Conservation (phyloP, 2,797 vertebrate genomes). For the Myoxocephalus aenaeus region DNA sequence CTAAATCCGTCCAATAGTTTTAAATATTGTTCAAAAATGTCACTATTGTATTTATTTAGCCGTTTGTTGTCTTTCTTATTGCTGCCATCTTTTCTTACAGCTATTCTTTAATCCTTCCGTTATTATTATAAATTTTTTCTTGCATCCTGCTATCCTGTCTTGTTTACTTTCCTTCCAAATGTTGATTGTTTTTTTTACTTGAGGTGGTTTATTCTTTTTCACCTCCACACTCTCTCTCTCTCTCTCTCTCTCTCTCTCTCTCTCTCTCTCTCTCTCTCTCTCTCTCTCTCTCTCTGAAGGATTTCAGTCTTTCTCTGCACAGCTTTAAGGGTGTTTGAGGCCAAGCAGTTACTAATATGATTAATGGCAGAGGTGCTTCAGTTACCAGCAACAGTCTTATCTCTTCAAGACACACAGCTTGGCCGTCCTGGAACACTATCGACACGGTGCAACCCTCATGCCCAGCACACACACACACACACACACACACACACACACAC, state of each 20-base stretch:
- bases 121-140: neutral
- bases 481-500: constrained; percentile 33
- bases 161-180: neutral
- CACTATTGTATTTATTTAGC: neutral
- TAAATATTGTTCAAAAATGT: neutral
- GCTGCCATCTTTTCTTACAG: neutral
- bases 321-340: constrained; percentile 30
- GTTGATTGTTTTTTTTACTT: neutral
- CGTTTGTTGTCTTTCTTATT: neutral
- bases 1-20: neutral
- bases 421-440: constrained; percentile 60
- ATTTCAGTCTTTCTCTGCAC: constrained; percentile 16
- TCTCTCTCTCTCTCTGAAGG: neutral
- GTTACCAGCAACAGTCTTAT: constrained; percentile 70
- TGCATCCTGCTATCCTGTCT: neutral
- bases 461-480: constrained; percentile 32
- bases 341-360: constrained; percentile 55
- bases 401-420: constrained; percentile 71
- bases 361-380: constrained; percentile 65
- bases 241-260: neutral
- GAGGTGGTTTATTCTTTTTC: neutral
- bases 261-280: neutral
- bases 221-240: neutral
- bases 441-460: constrained; percentile 29
- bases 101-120: neutral